Base-by-base conservation (phyloP, 2,797 vertebrate genomes). In the Sandelia bainsii region DNA sequence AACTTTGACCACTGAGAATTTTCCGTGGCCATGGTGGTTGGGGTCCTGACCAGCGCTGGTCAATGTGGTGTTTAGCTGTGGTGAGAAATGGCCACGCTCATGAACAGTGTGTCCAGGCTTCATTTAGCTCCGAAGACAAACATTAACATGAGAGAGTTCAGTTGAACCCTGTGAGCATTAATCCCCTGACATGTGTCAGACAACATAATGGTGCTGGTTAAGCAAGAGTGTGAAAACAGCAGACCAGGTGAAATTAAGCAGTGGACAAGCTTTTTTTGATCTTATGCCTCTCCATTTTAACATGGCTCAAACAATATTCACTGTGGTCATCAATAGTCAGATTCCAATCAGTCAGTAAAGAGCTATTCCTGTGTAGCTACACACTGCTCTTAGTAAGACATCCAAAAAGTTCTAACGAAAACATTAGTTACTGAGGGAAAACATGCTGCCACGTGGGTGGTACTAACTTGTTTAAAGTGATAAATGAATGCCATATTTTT, bases 11-110 rank as follows among this genome's bases (percentile, higher is more conserved):
- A 52, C 68, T 62, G 61, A 77, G 78, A 88, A 71, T 87, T 79
- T 82, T 88, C 82, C 72, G 53, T 79, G 87, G 77, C 80, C 74
- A 59, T 49, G 65, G 77, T 83, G 91, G 87, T 88, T 48, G 71
- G 74, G 67, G 80, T 72, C 73, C 77, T 85, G 82, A 88, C 89
- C 88, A 83, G 77, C 34, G 7, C 48, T 69, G 90, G 89, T 89
- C 79, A 85, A 14, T 71, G 84, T 85, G 88, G 89, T 86, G 78
- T 88, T 89, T 81, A 56, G 81, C 72, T 83, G 87, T 69, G 82
- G 72, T 63, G 82, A 68, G 77, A 82, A 82, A 70, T 76, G 77
- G 79, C 85, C 75, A 34, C 40, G 68, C 81, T 86, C 77, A 79
- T 59, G 81, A 87, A 75, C 77, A 74, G 61, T 71, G 73, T 77